phyloP scores from a whole-genome alignment of 2,888 invertebrate genomes.

The Plutella xylostella region DNA sequence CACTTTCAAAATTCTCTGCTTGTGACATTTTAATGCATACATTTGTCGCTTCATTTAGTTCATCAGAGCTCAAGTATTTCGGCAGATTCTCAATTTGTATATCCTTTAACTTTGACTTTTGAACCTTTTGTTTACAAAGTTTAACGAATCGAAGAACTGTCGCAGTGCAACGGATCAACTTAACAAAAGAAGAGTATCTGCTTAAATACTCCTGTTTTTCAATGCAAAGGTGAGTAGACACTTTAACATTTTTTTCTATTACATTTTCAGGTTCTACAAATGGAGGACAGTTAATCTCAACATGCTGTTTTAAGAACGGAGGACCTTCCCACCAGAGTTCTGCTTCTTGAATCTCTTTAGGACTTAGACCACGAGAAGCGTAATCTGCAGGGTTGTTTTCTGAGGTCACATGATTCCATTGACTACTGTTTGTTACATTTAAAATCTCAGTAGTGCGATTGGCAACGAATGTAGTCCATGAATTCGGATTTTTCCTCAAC shows the following conservation, averaged over 20 bases:
- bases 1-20: background rate
- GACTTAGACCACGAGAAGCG: background rate
- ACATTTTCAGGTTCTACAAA: background rate
- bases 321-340: background rate
- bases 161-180: background rate
- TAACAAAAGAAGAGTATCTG: background rate
- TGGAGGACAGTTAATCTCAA: background rate
- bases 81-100: no score
- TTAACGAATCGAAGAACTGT: background rate
- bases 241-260: background rate
- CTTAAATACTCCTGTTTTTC: background rate
- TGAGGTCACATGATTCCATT: background rate
- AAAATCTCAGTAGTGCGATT: slow-evolving; percentile 16
- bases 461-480: slow-evolving; percentile 20
- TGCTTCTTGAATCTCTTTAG: background rate
- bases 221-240: background rate
- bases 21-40: no score
- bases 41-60: no score
- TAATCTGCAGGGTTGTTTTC: background rate
- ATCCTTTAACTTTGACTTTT: background rate
- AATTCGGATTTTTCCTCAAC: slow-evolving; percentile 13
- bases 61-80: no score
- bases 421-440: background rate
- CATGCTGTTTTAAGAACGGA: background rate
- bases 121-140: background rate